phyloP scores from a whole-genome alignment of 2,888 invertebrate genomes.

The Netelia virgata region DNA sequence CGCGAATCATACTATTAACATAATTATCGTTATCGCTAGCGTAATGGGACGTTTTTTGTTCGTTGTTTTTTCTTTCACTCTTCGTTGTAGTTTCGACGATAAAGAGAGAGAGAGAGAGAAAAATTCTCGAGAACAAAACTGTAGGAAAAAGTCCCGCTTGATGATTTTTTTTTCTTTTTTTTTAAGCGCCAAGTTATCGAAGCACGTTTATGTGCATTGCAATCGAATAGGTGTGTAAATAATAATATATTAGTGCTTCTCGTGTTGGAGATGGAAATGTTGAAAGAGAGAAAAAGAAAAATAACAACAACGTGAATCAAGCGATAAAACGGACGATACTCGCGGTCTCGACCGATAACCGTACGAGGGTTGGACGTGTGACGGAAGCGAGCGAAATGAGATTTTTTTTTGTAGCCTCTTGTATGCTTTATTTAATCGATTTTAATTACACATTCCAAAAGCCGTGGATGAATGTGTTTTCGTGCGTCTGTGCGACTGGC shows the following conservation, averaged over 20 bases:
- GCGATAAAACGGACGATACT: conserved; percentile 54
- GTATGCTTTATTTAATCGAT: conserved; percentile 58
- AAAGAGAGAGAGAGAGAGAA: conserved; percentile 15
- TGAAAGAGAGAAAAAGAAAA: conserved; percentile 2
- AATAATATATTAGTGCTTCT: conserved; percentile 49
- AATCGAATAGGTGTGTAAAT: conserved; percentile 56
- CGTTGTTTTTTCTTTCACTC: conserved; percentile 15
- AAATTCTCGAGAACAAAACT: conserved; percentile 17
- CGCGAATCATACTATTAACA: conserved; percentile 36
- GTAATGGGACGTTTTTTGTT: conserved; percentile 42
- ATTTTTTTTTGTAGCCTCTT: conserved; percentile 36
- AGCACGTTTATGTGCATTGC: conserved; percentile 16
- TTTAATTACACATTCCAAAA: conserved; percentile 69
- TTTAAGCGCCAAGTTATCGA: conserved; percentile 21
- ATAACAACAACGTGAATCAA: no score
- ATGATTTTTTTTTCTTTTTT: conserved; percentile 25
- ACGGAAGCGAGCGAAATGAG: conserved; percentile 48
- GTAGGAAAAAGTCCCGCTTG: conserved; percentile 11
- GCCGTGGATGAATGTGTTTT: conserved; percentile 57
- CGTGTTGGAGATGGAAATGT: conserved; percentile 14
- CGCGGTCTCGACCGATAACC: conserved; percentile 60
- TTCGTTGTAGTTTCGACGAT: conserved; percentile 25
- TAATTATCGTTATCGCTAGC: conserved; percentile 56
- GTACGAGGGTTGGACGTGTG: conserved; percentile 39
- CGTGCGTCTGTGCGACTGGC: conserved; percentile 35